Evolutionary conservation across 53 echinoderm and acorn worm species (phyloP).

Genomic region (Patiria pectinifera): DNA sequence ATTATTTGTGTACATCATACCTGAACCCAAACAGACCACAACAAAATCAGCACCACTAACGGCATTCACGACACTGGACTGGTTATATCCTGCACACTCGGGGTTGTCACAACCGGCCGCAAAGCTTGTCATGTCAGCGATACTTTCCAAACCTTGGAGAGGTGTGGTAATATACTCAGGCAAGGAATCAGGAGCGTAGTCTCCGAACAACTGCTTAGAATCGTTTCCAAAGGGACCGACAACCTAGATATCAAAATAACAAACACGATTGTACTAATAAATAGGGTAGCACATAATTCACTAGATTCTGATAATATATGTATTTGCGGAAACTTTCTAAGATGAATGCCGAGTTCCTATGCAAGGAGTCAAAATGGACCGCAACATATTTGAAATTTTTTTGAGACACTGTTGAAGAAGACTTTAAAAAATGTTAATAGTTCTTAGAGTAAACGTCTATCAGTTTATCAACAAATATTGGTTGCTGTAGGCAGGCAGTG

Average conservation of each 20-base stretch:
- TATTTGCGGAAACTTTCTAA: no score
- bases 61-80: slow-evolving; percentile 13
- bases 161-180: slow-evolving; percentile 51
- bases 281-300: no score
- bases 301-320: no score
- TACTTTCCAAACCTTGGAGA: slow-evolving; percentile 32
- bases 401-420: no score
- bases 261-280: no score
- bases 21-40: slow-evolving; percentile 72
- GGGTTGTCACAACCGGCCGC: slow-evolving; percentile 61
- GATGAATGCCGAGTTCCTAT: no score
- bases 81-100: slow-evolving; percentile 46
- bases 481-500: no score
- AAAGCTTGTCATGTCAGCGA: slow-evolving; percentile 47
- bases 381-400: no score
- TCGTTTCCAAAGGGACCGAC: slow-evolving; percentile 72
- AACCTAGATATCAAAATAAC: slow-evolving; percentile 43
- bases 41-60: slow-evolving; percentile 63
- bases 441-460: no score
- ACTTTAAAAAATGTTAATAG: no score
- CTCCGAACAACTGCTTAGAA: slow-evolving; percentile 41
- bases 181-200: slow-evolving; percentile 42
- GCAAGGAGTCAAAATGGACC: no score
- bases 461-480: no score
- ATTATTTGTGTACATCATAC: slow-evolving; percentile 1